Percentiles rank a stretch among this genome's conserved stretches.
Conservation (phyloP, 2,797 vertebrate genomes). For the Stomatorhinus walkeri region DNA sequence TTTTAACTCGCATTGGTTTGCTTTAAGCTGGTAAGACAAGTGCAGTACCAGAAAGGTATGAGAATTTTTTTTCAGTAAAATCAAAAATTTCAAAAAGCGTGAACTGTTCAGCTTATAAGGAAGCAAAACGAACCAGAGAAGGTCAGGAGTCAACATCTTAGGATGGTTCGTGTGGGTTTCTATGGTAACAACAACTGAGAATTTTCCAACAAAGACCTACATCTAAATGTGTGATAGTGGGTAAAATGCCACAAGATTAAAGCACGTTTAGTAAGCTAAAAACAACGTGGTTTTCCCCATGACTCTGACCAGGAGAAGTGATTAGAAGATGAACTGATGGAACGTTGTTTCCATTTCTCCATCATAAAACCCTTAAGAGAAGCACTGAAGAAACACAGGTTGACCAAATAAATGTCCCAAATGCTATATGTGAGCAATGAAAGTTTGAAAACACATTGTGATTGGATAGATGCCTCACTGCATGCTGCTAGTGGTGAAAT, state of each 20-base stretch:
- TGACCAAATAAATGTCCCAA: neutral
- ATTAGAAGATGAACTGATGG: neutral
- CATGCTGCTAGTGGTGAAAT: neutral
- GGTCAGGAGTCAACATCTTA: neutral
- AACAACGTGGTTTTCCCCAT: neutral
- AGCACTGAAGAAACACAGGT: neutral
- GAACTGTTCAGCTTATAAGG: neutral
- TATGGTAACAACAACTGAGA: neutral
- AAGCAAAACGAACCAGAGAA: neutral
- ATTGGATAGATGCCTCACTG: neutral
- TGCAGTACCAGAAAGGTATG: neutral
- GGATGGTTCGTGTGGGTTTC: neutral
- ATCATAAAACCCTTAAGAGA: neutral
- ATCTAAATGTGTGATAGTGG: neutral
- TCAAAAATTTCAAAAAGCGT: neutral
- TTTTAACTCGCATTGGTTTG: neutral
- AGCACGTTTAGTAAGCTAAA: neutral
- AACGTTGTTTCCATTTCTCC: neutral
- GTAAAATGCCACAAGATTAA: neutral
- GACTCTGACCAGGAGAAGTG: neutral
- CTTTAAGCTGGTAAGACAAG: neutral
- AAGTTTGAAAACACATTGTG: neutral
- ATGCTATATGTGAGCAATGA: neutral
- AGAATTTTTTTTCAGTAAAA: neutral
- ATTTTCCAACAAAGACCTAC: neutral